Base-by-base conservation (phyloP, 2,113 vertebrate species). In the Astur gentilis region DNA sequence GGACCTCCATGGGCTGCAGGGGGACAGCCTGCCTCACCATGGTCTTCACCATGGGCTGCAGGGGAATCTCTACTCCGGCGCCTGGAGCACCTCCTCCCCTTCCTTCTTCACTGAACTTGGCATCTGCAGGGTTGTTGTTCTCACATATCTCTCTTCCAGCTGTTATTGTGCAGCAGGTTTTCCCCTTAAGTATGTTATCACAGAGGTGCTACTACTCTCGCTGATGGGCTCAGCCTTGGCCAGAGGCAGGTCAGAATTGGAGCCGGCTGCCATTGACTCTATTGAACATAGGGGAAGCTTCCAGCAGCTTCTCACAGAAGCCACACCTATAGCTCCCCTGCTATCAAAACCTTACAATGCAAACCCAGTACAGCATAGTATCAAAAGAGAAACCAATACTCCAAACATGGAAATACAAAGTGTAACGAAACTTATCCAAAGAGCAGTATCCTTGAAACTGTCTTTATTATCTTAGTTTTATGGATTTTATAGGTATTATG, bases 191-290 rank as follows among this genome's bases (percentile, higher is more conserved):
- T 64, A 27, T 14, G 2, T 38, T 72, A 49, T 54, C 23, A 4
- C 38, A 54, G 36, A 45, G 21, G 7, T 5, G 4, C 3, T 27
- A 16, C 10, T 8, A 44, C 19, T 5, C 2, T 27, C 1, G 1
- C 23, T 69, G 25, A 32, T 29, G 12, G 49, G 29, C 26, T 90
- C 5, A 7, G 40, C 22, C 25, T 83, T 83, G 32, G 38, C 18
- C 40, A 84, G 21, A 0, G 0, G 20, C 2, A 3, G 9, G 9
- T 58, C 38, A 4, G 2, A 57, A 16, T 32, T 50, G 13, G 70
- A 55, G 23, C 15, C 0, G 0, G 27, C 20, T 75, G 60, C 5
- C 23, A 40, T 12, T 60, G 49, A 9, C 32, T 73, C 23, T 82
- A 7, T 52, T 1, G 6, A 38, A 49, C 4, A 4, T 3, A 1